phyloP scores from a whole-genome alignment of 2,113 vertebrate genomes.

The Corapipo altera region DNA sequence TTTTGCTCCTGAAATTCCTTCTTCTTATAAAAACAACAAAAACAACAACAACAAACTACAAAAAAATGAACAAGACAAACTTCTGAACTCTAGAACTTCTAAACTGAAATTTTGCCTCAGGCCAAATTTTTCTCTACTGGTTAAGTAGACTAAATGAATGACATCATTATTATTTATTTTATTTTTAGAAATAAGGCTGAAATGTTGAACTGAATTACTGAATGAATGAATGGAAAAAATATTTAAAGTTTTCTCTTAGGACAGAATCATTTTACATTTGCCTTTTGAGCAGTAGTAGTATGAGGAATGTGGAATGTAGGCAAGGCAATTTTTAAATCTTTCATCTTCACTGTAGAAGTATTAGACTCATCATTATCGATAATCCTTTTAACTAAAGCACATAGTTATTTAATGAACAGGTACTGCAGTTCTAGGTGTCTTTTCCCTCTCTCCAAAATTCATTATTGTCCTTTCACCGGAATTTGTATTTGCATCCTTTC shows the following conservation, averaged over 20 bases:
- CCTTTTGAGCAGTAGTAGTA: not conserved
- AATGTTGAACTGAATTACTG: not conserved
- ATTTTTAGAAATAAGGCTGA: not conserved
- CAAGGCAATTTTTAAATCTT: not conserved
- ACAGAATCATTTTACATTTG: not conserved
- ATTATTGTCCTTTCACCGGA: not conserved
- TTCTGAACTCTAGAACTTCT: not conserved
- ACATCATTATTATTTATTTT: not conserved
- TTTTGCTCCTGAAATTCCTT: not conserved
- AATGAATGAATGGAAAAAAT: not conserved
- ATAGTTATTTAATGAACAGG: not conserved
- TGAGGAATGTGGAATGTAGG: not conserved
- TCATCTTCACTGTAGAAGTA: not conserved
- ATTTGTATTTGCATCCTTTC: not conserved
- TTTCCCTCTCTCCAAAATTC: not conserved
- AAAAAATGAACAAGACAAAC: not conserved
- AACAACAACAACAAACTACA: not conserved
- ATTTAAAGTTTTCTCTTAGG: not conserved
- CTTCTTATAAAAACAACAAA: not conserved
- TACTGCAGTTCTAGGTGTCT: not conserved
- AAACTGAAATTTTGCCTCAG: not conserved
- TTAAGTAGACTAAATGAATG: not conserved
- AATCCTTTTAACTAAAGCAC: not conserved
- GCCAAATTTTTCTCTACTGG: not conserved
- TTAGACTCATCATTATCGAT: not conserved